Evolutionary conservation across 2,888 invertebrate genomes (phyloP), one percentile per base, ranked within the genome.

Genomic region (Eristalis arbustorum): DNA sequence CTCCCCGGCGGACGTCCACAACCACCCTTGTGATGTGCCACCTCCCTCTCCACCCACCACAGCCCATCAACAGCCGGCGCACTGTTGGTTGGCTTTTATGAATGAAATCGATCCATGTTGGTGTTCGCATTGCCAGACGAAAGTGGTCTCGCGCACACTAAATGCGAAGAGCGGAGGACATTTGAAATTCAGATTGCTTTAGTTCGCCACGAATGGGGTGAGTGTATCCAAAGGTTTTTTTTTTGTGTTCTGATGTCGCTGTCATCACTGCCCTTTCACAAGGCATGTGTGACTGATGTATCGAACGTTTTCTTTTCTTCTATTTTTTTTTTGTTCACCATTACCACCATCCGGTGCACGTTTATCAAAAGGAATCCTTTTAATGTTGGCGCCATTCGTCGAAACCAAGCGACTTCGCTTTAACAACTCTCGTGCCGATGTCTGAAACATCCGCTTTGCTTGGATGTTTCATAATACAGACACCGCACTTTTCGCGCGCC

Each of bases 361-460:
- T 18, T 49, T 49, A 49, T 49, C 49, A 49, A 49, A 49, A 8
- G 49, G 49, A 49, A 8, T 18, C n/a, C 49, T 18, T 8, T 63
- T 28, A 18, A 18, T 6, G 71, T 59, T 71, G 84, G 82, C 82
- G 72, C 80, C 80, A 84, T n/a, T 8, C 61, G 18, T 42, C n/a
- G 37, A 77, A 31, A 57, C 56, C 37, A 69, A 71, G 57, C 62
- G 28, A 56, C 25, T 71, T 25, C 22, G 37, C 4, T 28, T 10
- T 23, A n/a, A 34, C 28, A 63, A 67, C 64, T 74, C 73, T 74
- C 73, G 42, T 82, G 73, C 61, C 82, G 78, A 83, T 72, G 74
- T 67, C 49, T 79, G 75, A 87, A 72, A 83, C 87, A 87, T 87
- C 87, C 87, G 87, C 78, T 77, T 72, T 18, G 13, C 22, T 69